Evolutionary conservation across 1,140 invertebrate genomes (phyloP), one percentile per base, ranked within the genome.

Genomic region (Heliconius hewitsoni): DNA sequence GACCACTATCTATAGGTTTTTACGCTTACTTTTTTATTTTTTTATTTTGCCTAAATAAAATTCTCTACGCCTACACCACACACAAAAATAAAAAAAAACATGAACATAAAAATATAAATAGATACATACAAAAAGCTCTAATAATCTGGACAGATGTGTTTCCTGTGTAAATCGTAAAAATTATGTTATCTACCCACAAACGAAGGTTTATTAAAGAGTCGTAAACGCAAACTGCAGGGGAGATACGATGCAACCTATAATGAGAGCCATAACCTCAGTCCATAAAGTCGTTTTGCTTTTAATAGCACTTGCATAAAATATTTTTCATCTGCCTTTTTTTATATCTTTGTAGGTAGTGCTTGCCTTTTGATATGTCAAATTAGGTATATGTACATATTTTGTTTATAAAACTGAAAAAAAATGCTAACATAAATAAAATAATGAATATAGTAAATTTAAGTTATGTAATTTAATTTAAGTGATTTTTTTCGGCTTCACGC

Each of bases 121-220:
- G 8, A n/a, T 66, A 30, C 13, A 30, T 16, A 66, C 27, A 66
- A 57, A 57, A 23, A 66, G 60, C 60, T 66, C 27, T 66, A 87
- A 87, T 85, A 83, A 86, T 76, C 82, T 82, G 84, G 83, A 85
- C 88, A 86, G 89, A 90, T 90, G 85, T 76, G 80, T 80, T 82
- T 89, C 83, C 83, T 74, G 80, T 88, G 85, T 89, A 84, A 84
- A 80, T 83, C 88, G 81, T 91, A 91, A 93, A 92, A 91, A 88
- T 84, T 80, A 85, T 88, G 86, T 89, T 90, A 91, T 91, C 87
- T 89, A 85, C 87, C 86, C 85, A 87, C 86, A 83, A 86, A 84
- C 83, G 74, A 79, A 82, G 86, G 90, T 91, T 92, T 92, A 93
- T 93, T 92, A 93, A 90, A 84, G 81, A 87, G 85, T 93, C 92